Evolutionary conservation across 1,140 invertebrate species (phyloP), one percentile per base, ranked within the genome.

Genomic region (Metaphire vulgaris): DNA sequence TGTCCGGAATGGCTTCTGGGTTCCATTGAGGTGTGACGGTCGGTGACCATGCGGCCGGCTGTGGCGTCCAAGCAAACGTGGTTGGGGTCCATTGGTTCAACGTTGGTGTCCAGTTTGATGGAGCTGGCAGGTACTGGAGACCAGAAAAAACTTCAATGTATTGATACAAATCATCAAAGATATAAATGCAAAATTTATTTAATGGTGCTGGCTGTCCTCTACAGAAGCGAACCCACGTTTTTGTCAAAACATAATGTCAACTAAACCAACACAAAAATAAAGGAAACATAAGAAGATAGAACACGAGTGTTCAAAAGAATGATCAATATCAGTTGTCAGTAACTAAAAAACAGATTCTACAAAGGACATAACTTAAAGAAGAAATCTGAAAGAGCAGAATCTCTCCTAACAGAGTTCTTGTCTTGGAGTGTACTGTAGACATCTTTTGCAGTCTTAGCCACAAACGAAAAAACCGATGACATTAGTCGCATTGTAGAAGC

Each of bases 391-490:
- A n/a, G n/a, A n/a, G n/a, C n/a, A n/a, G n/a, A n/a, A n/a, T n/a
- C n/a, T n/a, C 21, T 16, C 72, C 75, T 69, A 72, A 82, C 81
- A 74, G 79, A 77, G 64, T 77, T 74, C 32, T 78, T 81, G 26
- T 78, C 82, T 33, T 82, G 81, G 68, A 81, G 76, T 21, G 82
- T 81, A 33, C 79, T 77, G 75, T 82, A 82, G 12, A 82, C 81
- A 64, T 81, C 81, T 75, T 80, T 81, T 70, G 81, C 80, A 16
- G 81, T 83, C 21, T 56, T 56, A 21, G 41, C 41, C 6, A 56
- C 41, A 56, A 56, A 56, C 41, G 41, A 56, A 56, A 56, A 56
- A 21, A 56, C 41, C 6, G 41, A 12, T 21, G 41, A 56, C 41
- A 56, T 56, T 56, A 56, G 41, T 21, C 21, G 6, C 41, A 56